phyloP scores from a whole-genome alignment of 2,113 vertebrate genomes.

The Barbus barbus region DNA sequence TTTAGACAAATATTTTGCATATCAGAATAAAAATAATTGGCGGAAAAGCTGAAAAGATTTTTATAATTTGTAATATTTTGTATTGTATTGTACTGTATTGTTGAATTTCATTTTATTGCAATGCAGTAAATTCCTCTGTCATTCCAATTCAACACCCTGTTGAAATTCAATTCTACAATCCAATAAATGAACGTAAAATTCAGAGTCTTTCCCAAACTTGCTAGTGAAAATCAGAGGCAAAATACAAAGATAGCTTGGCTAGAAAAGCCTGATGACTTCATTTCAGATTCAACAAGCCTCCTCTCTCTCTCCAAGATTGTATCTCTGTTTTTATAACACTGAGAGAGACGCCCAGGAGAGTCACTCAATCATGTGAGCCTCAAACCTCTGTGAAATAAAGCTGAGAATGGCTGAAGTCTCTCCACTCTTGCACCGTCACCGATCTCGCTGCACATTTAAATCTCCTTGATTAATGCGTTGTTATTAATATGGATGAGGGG shows the following conservation, averaged over 20 bases:
- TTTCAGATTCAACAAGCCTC: slow-evolving; percentile 8
- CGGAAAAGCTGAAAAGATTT: too few relatives aligned
- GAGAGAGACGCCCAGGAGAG: not conserved
- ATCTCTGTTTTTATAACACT: not conserved
- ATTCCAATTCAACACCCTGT: too few relatives aligned
- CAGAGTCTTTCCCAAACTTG: too few relatives aligned
- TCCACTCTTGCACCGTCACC: not conserved
- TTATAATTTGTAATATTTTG: too few relatives aligned
- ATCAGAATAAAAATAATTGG: too few relatives aligned
- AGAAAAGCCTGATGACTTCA: not conserved
- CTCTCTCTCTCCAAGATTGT: not conserved
- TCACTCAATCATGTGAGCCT: not conserved
- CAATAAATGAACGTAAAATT: too few relatives aligned
- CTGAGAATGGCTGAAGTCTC: not conserved
- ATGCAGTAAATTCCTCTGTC: too few relatives aligned
- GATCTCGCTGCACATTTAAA: not conserved
- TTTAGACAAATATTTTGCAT: too few relatives aligned
- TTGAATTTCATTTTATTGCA: too few relatives aligned
- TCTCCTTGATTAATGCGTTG: not conserved
- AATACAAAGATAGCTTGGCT: not conserved
- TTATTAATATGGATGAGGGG: slow-evolving; percentile 39
- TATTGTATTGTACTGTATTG: too few relatives aligned
- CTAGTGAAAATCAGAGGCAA: not conserved
- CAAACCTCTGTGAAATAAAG: not conserved
- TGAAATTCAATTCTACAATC: too few relatives aligned